Evolutionary conservation across 2,113 vertebrate genomes (phyloP).

Genomic region (Centropus bengalensis): DNA sequence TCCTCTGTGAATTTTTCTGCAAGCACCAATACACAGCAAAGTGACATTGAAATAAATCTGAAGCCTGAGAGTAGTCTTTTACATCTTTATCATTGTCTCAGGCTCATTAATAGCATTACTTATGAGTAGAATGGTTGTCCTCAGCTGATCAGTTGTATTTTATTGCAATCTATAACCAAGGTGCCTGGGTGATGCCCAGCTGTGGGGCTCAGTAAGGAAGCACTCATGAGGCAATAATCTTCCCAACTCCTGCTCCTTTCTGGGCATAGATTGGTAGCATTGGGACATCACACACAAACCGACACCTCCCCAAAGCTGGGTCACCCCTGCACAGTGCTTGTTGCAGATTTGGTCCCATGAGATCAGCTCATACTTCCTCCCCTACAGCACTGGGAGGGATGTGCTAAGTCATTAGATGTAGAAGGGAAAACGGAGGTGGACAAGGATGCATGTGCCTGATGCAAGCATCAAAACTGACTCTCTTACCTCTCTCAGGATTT

Average conservation of each 20-base stretch:
- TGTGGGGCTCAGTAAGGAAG: neutral
- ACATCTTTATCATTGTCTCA: neutral
- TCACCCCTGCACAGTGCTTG: neutral
- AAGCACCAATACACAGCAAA: neutral
- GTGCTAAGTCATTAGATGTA: neutral
- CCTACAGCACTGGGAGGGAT: neutral
- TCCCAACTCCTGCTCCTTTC: neutral
- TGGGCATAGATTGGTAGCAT: neutral
- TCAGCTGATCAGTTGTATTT: neutral
- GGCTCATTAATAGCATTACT: neutral
- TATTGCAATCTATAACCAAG: neutral
- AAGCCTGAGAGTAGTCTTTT: neutral
- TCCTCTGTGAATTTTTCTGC: neutral
- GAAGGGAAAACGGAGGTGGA: neutral
- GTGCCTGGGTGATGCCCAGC: neutral
- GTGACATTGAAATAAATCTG: neutral
- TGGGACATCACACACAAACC: neutral
- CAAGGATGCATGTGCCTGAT: neutral
- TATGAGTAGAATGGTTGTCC: neutral
- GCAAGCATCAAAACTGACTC: neutral
- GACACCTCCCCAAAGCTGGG: too few species aligned
- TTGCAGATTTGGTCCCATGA: neutral
- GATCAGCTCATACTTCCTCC: neutral
- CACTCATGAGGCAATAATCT: neutral
- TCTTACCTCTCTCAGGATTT: constrained; percentile 89